Percentiles rank a stretch among this genome's conserved stretches.
Conservation (phyloP, 37 sponge, comb jelly and placozoan species). For the Theonella swinhoei region DNA sequence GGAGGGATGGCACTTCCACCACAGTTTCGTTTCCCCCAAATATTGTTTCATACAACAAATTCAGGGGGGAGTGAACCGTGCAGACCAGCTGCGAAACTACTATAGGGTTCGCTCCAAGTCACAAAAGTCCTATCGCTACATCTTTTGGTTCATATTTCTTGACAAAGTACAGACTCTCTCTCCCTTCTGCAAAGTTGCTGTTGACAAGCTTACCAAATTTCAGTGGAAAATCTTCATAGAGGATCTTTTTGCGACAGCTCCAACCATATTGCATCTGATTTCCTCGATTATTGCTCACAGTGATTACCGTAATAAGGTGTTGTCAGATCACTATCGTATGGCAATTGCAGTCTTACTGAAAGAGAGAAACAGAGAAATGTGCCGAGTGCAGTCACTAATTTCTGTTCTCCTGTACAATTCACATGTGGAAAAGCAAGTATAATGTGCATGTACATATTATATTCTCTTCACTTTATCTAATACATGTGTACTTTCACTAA, state of each 20-base stretch:
- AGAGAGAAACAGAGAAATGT: constrained; percentile 16
- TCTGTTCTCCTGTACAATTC: background rate
- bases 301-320: constrained; percentile 6
- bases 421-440: constrained; percentile 8
- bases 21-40: too few relatives aligned
- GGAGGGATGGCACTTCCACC: too few relatives aligned
- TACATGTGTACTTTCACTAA: too few relatives aligned
- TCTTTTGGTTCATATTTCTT: too few relatives aligned
- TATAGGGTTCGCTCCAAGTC: too few relatives aligned
- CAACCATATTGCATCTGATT: background rate
- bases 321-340: constrained; percentile 8
- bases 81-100: too few relatives aligned
- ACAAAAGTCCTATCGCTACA: too few relatives aligned
- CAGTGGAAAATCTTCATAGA: background rate
- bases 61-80: constrained; percentile 12
- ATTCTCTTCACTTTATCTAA: too few relatives aligned
- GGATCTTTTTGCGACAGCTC: constrained; percentile 1
- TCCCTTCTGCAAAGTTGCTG: background rate
- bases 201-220: background rate
- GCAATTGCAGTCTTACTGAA: constrained; percentile 11
- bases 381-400: constrained; percentile 3
- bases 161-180: background rate
- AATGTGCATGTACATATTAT: too few relatives aligned
- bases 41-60: too few relatives aligned
- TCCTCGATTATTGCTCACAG: background rate